Percentiles rank a stretch among this genome's conserved stretches.
These are phyloP conservation scores for Odontothrips loti DNA, from an alignment of 2,888 invertebrate species.

Conservation along the genomic window DNA sequence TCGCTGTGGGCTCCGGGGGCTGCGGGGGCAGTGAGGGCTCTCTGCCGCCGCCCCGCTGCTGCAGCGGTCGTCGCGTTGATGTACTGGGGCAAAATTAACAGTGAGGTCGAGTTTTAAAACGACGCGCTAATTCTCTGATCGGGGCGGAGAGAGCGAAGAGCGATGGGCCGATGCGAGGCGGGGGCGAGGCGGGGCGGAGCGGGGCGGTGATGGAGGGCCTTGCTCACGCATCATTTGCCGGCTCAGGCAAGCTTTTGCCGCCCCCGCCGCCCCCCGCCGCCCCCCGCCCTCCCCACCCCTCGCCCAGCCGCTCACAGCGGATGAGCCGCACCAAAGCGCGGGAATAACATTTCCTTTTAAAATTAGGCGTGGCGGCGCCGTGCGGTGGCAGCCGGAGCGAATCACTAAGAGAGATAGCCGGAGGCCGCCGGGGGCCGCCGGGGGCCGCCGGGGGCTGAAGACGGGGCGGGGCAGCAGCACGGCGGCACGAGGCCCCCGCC, in stretches of 20 bases:
- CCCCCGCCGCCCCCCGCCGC: background rate
- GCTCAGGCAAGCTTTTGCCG: background rate
- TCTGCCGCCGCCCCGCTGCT: background rate
- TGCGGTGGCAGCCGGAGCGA: no score
- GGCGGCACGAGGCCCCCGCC: no score
- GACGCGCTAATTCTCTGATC: slow-evolving; percentile 9
- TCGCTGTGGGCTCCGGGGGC: no score
- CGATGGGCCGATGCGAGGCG: background rate
- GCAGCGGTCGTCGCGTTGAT: background rate
- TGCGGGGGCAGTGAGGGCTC: no score
- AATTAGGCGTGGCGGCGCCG: background rate
- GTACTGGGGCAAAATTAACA: slow-evolving; percentile 9
- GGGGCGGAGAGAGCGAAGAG: background rate
- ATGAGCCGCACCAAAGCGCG: background rate
- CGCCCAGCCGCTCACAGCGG: background rate
- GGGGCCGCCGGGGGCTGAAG: no score
- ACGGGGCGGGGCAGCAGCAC: no score
- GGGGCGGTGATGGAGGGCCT: slow-evolving; percentile 11
- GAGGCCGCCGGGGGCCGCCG: no score
- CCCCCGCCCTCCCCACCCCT: no score
- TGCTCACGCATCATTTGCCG: slow-evolving; percentile 13
- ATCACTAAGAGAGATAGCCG: no score
- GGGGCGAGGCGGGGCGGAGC: background rate
- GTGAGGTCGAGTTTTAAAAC: slow-evolving; percentile 23
- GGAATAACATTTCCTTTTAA: slow-evolving; percentile 1